phyloP scores from a whole-genome alignment of 2,113 vertebrate genomes.

The Myrmophylax atrothorax region DNA sequence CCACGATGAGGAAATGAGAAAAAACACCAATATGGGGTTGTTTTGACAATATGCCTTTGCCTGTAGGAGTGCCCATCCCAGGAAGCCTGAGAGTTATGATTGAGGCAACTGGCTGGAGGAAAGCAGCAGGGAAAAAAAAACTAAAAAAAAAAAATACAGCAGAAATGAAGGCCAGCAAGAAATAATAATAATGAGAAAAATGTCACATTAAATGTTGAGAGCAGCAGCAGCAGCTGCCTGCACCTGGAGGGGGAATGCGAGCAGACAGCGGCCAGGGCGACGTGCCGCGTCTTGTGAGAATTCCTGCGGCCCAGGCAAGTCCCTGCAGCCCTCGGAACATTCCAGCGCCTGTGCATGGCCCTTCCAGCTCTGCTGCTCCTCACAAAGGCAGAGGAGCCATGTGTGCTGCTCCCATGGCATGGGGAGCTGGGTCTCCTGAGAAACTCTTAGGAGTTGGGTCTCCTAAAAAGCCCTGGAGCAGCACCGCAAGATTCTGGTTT shows the following conservation, averaged over 20 bases:
- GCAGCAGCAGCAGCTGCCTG: conserved; percentile 56
- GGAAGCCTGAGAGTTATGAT: background rate
- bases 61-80: background rate
- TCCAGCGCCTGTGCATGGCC: background rate
- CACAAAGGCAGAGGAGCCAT: background rate
- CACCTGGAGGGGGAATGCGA: conserved; percentile 45
- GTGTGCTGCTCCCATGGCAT: background rate
- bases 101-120: background rate
- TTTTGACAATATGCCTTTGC: background rate
- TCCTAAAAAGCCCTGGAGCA: background rate
- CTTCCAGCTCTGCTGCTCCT: background rate
- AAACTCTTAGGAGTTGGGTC: background rate
- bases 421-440: background rate
- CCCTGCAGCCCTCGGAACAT: conserved; percentile 71
- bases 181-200: conserved; percentile 67
- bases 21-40: background rate
- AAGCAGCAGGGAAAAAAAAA: background rate
- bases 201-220: conserved; percentile 60
- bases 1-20: background rate
- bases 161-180: conserved; percentile 34
- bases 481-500: background rate
- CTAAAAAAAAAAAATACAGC: background rate
- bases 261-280: conserved; percentile 62
- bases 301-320: conserved; percentile 78
- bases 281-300: conserved; percentile 73